These are phyloP conservation scores for Drosophila ironensis DNA, from an alignment of 1,140 invertebrate genomes.

Conservation along the genomic window DNA sequence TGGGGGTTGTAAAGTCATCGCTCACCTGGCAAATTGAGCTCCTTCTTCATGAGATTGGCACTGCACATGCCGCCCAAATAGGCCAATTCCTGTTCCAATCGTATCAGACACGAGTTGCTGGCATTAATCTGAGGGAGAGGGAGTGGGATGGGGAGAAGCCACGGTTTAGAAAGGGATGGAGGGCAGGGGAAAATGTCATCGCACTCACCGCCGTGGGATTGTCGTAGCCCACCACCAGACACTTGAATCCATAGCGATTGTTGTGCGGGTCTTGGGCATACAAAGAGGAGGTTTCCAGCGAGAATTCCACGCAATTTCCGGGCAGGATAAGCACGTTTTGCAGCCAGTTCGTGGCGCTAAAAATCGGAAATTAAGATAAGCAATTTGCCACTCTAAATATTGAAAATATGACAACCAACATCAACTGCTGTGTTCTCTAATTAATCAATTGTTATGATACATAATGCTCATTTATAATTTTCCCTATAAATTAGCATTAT, in stretches of 20 bases:
- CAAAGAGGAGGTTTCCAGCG: constrained; percentile 96
- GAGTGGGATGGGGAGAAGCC: too few relatives aligned
- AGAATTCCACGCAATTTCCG: constrained; percentile 97
- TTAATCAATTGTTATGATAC: too few relatives aligned
- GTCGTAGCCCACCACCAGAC: constrained; percentile 95
- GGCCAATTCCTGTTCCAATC: constrained; percentile 94
- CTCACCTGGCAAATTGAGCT: constrained; percentile 88
- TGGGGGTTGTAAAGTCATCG: too few relatives aligned
- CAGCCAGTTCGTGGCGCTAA: constrained; percentile 91
- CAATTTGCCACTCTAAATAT: too few relatives aligned
- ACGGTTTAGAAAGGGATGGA: constrained; percentile 17
- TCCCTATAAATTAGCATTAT: too few relatives aligned
- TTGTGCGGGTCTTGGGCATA: constrained; percentile 96
- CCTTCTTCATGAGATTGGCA: constrained; percentile 93
- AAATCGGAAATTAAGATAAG: too few relatives aligned
- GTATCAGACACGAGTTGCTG: constrained; percentile 84
- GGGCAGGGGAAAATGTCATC: constrained; percentile 52
- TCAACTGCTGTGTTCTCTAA: too few relatives aligned
- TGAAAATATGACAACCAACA: too few relatives aligned
- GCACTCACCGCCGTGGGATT: constrained; percentile 84
- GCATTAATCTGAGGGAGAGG: constrained; percentile 64
- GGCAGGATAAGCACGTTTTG: constrained; percentile 93
- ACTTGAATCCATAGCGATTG: constrained; percentile 93
- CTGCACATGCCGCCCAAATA: constrained; percentile 96
- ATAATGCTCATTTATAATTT: too few relatives aligned